Base-by-base conservation (phyloP, 2,888 invertebrate species). In the Tinea pellionella region DNA sequence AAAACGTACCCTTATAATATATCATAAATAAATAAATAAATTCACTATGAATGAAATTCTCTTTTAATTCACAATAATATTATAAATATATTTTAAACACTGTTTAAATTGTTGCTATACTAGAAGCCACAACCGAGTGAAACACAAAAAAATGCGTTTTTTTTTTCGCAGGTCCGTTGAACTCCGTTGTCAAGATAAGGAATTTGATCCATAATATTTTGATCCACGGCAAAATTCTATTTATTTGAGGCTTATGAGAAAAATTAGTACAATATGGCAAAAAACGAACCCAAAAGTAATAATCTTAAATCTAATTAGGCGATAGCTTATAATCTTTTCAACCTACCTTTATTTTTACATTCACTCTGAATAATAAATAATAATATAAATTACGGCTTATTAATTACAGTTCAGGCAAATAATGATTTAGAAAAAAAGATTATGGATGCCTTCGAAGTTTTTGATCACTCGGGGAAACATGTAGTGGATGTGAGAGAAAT, bases 401-500 rank as follows among this genome's bases (percentile, higher is more conserved):
- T 47, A 16, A 16, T 63, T 74, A 47, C 64, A 90, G 90, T 89
- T 64, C 68, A 73, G 63, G 80, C 92, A 30, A 90, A 89, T 62
- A 92, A 91, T 68, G 93, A 93, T 63, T 80, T 95, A 67, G 94
- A 95, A 70, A 91, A 92, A 71, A 92, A 89, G 80, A 93, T 97
- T 61, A 92, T 92, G 3, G 96, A 96, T 69, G 94, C 95, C 1
- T 97, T 97, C 77, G 93, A 94, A 70, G 92, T 97, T 19, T 98
- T 97, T 74, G 97, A 97, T 74, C 96, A 95, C 80, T 93, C 94
- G 60, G 93, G 92, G 58, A 95, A 93, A 70, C 94, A 94, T 83
- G 93, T 93, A 1, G 94, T 97, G 0, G 97, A 97, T 83, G 93
- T 95, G 0, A 89, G 97, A 69, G 97, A 98, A 89, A 91, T 97